These are phyloP conservation scores for Acanthurus leucopareius DNA, from an alignment of 2,797 vertebrate species.

Conservation along the genomic window DNA sequence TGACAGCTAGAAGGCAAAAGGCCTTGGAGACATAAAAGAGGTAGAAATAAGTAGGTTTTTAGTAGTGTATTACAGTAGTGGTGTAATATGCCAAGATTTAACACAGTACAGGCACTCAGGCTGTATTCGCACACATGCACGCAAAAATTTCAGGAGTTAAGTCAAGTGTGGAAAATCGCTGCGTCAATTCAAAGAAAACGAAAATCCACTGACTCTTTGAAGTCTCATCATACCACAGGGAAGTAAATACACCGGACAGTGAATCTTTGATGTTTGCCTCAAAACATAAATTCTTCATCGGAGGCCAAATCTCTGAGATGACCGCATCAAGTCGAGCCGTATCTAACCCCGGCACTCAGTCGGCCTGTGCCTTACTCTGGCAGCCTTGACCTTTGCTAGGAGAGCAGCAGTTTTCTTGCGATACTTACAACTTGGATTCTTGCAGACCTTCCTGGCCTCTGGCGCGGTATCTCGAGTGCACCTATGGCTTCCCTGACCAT, in stretches of 20 bases:
- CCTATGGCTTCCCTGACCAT: slow-evolving; percentile 84
- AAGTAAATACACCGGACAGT: slow-evolving; percentile 43
- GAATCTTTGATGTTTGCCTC: slow-evolving; percentile 47
- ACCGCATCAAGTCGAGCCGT: slow-evolving; percentile 16
- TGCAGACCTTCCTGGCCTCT: slow-evolving; percentile 87
- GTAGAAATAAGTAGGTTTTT: slow-evolving; percentile 16
- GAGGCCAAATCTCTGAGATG: slow-evolving; percentile 44
- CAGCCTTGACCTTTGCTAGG: slow-evolving; percentile 20
- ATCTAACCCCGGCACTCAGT: slow-evolving; percentile 14
- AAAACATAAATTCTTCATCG: slow-evolving; percentile 47
- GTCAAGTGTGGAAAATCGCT: slow-evolving; percentile 54
- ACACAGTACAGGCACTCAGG: slow-evolving; percentile 2
- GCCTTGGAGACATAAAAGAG: slow-evolving; percentile 82
- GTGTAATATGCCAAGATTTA: slow-evolving; percentile 12
- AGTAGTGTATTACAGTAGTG: neutral
- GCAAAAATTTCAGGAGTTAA: slow-evolving; percentile 38
- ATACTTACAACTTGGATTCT: slow-evolving; percentile 91
- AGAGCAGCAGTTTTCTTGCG: neutral
- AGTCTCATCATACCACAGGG: slow-evolving; percentile 21
- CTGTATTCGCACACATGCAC: slow-evolving; percentile 24
- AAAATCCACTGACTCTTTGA: slow-evolving; percentile 47
- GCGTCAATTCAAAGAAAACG: slow-evolving; percentile 57
- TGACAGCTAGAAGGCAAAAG: slow-evolving; percentile 90
- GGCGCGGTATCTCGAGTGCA: slow-evolving; percentile 88
- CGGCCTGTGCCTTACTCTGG: slow-evolving; percentile 7